These are phyloP conservation scores for Onychomys leucogaster DNA, from an alignment of 2,797 vertebrate genomes.

Conservation along the genomic window DNA sequence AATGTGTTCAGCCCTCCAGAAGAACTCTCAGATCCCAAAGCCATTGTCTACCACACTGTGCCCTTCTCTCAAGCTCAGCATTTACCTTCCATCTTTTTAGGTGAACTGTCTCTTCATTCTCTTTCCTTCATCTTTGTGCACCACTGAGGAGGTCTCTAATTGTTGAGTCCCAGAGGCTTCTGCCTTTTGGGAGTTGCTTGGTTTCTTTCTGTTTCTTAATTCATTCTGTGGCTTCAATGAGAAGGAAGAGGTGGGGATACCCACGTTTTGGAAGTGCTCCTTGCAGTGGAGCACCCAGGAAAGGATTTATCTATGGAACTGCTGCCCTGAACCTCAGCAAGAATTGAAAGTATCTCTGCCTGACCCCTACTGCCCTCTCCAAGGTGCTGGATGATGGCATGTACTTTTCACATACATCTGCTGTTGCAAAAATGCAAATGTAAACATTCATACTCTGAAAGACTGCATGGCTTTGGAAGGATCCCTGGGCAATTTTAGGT, in stretches of 20 bases:
- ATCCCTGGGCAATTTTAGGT: constrained; percentile 56
- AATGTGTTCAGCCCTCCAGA: neutral
- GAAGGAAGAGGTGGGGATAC: constrained; percentile 2
- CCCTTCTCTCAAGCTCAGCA: neutral
- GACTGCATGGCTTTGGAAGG: constrained; percentile 45
- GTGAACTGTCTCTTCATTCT: neutral
- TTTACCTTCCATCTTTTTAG: neutral
- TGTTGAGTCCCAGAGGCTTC: neutral
- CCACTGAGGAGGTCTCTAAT: neutral
- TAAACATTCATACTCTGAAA: constrained; percentile 48
- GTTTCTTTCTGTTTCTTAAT: neutral
- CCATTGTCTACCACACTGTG: neutral
- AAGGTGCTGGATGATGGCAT: neutral
- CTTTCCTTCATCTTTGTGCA: neutral
- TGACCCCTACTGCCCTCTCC: neutral
- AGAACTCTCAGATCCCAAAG: neutral
- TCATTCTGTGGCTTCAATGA: constrained; percentile 7
- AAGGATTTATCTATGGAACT: constrained; percentile 20
- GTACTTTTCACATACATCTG: constrained; percentile 4
- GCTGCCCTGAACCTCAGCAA: neutral
- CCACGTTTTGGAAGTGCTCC: constrained; percentile 12
- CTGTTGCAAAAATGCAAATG: constrained; percentile 22
- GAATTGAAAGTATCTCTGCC: neutral
- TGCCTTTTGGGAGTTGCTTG: neutral
- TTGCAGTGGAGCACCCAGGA: neutral